Conservation (phyloP, 2,888 invertebrate species). For the Endotricha flammealis region DNA sequence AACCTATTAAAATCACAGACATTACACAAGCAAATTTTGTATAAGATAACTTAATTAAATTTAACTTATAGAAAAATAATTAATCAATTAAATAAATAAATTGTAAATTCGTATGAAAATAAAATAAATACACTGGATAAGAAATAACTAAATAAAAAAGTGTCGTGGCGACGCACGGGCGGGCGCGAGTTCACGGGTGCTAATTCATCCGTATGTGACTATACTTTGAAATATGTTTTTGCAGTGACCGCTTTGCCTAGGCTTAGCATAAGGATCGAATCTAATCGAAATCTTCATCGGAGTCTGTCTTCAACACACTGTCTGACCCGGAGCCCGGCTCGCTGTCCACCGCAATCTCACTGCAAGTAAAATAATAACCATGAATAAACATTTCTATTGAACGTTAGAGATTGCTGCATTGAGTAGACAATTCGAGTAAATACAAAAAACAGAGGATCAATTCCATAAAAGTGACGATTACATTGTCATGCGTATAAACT, state of each 20-base stretch:
- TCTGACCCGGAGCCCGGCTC: slow-evolving; percentile 68
- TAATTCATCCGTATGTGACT: too few relatives aligned
- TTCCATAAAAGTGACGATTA: too few relatives aligned
- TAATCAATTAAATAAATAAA: slow-evolving; percentile 8
- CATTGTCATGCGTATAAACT: too few relatives aligned
- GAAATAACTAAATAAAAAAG: slow-evolving; percentile 10
- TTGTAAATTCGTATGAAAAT: slow-evolving; percentile 11
- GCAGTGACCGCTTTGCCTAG: slow-evolving; percentile 5
- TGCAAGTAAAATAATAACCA: slow-evolving; percentile 28
- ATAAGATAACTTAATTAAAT: slow-evolving; percentile 15
- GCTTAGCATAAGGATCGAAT: slow-evolving; percentile 29
- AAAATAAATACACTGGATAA: slow-evolving; percentile 24
- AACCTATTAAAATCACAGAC: slow-evolving; percentile 25
- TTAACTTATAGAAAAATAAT: slow-evolving; percentile 11
- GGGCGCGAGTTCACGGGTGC: neutral
- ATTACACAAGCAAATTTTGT: slow-evolving; percentile 26
- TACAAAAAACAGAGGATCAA: too few relatives aligned
- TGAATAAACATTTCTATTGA: slow-evolving; percentile 5
- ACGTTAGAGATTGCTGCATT: neutral
- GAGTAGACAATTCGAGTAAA: too few relatives aligned
- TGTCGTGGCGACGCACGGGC: slow-evolving; percentile 7
- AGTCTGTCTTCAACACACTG: slow-evolving; percentile 70
- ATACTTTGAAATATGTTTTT: neutral
- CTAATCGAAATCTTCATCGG: slow-evolving; percentile 72
- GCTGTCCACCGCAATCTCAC: slow-evolving; percentile 64